Evolutionary conservation across 2,888 invertebrate species (phyloP).

Genomic region (Parascotia fuliginaria): DNA sequence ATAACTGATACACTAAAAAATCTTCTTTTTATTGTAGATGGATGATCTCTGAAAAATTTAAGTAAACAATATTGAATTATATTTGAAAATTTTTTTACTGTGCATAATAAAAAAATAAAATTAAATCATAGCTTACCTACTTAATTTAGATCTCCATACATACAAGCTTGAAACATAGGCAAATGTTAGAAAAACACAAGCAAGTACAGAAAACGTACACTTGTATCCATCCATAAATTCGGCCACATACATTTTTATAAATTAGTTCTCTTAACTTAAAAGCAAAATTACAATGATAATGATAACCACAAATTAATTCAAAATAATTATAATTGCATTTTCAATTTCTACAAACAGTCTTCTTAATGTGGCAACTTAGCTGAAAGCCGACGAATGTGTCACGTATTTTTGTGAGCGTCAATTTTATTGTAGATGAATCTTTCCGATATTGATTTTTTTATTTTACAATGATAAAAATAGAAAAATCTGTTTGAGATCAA

Average conservation of each 20-base stretch:
- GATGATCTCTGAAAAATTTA: slow-evolving; percentile 90
- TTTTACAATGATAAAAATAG: too few species aligned
- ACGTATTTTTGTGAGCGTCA: too few species aligned
- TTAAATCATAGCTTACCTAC: slow-evolving; percentile 84
- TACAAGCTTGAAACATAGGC: slow-evolving; percentile 95
- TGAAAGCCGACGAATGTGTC: too few species aligned
- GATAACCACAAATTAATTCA: slow-evolving; percentile 1
- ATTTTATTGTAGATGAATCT: too few species aligned
- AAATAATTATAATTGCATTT: slow-evolving; percentile 7
- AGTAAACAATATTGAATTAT: not conserved
- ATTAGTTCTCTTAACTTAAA: slow-evolving; percentile 11
- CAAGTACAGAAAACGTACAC: slow-evolving; percentile 88
- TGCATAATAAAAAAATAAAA: not conserved
- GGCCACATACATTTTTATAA: slow-evolving; percentile 25
- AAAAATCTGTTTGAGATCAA: too few species aligned
- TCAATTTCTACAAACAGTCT: not conserved
- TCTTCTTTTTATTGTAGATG: slow-evolving; percentile 93
- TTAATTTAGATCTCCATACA: slow-evolving; percentile 92
- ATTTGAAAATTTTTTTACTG: not conserved
- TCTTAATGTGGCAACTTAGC: too few species aligned
- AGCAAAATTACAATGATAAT: not conserved
- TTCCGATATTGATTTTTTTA: too few species aligned
- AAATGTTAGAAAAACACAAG: slow-evolving; percentile 91
- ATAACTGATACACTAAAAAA: slow-evolving; percentile 94
- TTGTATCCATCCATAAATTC: slow-evolving; percentile 55